Evolutionary conservation across 1,140 invertebrate genomes (phyloP), one percentile per base, ranked within the genome.

Genomic region (Epicauta chinensis): DNA sequence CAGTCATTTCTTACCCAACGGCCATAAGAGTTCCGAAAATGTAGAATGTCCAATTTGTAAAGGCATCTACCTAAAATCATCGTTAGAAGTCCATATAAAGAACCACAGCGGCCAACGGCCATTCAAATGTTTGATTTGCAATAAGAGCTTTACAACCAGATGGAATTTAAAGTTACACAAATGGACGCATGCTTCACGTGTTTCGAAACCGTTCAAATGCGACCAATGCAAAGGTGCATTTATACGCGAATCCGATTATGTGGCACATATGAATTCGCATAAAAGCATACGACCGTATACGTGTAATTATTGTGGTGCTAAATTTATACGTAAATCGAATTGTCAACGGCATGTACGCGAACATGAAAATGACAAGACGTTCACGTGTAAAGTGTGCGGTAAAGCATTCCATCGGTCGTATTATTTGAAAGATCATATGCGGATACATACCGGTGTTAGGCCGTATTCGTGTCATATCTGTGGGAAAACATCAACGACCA

Each of bases 241-340:
- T 72, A 81, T 89, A 47, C 76, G 87, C 2, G 81, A 88, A 61
- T 77, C 80, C 36, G 88, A 91, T 62, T 87, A 86, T 64, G 79
- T 84, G 3, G 84, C 87, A 11, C 91, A 93, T 71, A 84, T 91
- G 79, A 86, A 89, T 69, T 82, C 87, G 16, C 88, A 90, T 72
- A 82, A 83, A 52, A 83, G 85, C 45, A 80, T 89, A 31, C 78
- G 83, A 47, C 87, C 87, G 1, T 94, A 90, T 69, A 90, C 88
- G 1, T 94, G 91, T 69, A 94, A 95, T 64, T 87, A 91, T 68
- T 97, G 93, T 69, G 93, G 91, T 16, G 89, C 91, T 38, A 87
- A 92, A 64, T 97, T 97, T 69, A 93, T 92, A 44, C 80, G 91
- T 14, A 93, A 93, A 66, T 93, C 91, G 67, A 95, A 94, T 67